These are phyloP conservation scores for Euglossa dilemma DNA, from an alignment of 1,140 invertebrate species.

Conservation along the genomic window DNA sequence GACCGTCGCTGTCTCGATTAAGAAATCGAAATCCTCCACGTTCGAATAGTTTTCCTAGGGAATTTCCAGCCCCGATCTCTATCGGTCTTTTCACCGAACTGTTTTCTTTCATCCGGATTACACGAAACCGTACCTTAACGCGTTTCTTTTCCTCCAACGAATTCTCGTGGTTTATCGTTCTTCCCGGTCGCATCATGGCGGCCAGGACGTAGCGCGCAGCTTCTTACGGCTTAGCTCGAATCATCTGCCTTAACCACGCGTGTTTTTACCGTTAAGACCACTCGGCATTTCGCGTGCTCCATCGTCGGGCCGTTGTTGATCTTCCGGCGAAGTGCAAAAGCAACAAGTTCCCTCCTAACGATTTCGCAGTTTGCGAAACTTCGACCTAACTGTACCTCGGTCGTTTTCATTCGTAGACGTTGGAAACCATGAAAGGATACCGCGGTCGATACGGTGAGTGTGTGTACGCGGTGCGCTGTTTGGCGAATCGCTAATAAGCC, in stretches of 20 bases:
- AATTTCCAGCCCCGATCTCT: neutral
- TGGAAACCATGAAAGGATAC: no score
- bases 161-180: neutral
- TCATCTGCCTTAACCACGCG: neutral
- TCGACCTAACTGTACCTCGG: neutral
- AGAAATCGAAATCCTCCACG: neutral
- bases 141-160: neutral
- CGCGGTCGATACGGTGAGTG: no score
- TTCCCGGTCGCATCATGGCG: neutral
- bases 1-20: neutral
- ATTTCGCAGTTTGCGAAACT: neutral
- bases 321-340: neutral
- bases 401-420: no score
- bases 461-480: no score
- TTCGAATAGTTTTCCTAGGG: neutral
- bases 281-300: neutral
- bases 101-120: neutral
- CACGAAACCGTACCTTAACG: no score
- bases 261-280: neutral
- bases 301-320: neutral
- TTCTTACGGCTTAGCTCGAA: neutral
- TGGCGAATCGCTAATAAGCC: no score
- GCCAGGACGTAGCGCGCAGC: no score
- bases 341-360: constrained; percentile 5
- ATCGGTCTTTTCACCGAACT: neutral